phyloP scores from a whole-genome alignment of 35 echinoderm and acorn worm species.

The Ophiothrix spiculata region DNA sequence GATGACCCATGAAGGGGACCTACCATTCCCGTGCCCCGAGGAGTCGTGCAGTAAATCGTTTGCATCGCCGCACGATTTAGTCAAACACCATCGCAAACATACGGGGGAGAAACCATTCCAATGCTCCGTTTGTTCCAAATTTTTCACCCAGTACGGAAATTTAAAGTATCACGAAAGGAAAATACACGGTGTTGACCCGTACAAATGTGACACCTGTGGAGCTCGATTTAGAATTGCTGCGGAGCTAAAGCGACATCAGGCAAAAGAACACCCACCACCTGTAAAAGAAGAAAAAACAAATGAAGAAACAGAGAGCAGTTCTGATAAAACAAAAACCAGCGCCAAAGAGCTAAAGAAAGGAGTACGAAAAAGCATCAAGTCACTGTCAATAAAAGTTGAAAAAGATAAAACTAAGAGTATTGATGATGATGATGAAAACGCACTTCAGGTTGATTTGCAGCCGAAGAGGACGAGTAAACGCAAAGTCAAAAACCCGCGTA shows the following conservation, averaged over 20 bases:
- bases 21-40: background rate
- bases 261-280: background rate
- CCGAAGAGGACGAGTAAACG: background rate
- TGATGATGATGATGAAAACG: too few relatives aligned
- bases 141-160: constrained; percentile 10
- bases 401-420: too few relatives aligned
- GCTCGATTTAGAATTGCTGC: background rate
- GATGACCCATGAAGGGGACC: constrained; percentile 10
- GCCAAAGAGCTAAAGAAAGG: background rate
- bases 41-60: background rate
- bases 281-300: too few relatives aligned
- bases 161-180: background rate
- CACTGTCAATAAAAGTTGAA: too few relatives aligned
- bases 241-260: background rate
- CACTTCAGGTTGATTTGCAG: too few relatives aligned
- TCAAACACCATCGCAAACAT: constrained; percentile 41
- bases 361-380: too few relatives aligned
- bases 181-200: background rate
- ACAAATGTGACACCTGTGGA: background rate
- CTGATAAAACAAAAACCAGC: background rate
- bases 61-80: background rate
- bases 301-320: background rate
- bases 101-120: constrained; percentile 57
- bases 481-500: background rate
- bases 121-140: constrained; percentile 36